Conservation (phyloP, 2,797 vertebrate species). For the Acridotheres tristis region DNA sequence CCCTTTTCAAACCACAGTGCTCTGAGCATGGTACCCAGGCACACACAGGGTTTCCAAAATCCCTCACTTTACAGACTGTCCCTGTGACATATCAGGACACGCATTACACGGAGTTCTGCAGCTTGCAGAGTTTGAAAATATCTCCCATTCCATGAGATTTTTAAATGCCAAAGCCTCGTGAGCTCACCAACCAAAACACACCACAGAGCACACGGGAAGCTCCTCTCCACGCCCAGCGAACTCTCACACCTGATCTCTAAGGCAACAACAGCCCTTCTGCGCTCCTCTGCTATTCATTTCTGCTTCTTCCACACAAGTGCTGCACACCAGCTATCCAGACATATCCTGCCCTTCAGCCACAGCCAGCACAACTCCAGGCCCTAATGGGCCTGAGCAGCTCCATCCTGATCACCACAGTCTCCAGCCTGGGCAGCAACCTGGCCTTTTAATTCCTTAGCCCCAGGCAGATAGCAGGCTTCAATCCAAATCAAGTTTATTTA, state of each 20-base stretch:
- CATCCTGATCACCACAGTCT: not conserved
- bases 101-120: rapidly evolving
- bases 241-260: not conserved
- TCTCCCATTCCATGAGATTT: not conserved
- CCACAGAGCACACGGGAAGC: not conserved
- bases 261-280: not conserved
- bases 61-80: not conserved
- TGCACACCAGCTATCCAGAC: not conserved
- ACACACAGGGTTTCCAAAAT: not conserved
- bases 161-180: not conserved
- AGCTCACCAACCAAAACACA: not conserved
- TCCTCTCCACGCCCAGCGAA: not conserved
- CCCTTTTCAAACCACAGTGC: not conserved
- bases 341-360: not conserved
- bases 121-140: not conserved
- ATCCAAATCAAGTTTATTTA: not conserved
- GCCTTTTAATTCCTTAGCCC: not conserved
- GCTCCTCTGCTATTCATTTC: not conserved
- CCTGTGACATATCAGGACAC: not conserved
- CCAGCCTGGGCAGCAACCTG: not conserved
- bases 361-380: not conserved
- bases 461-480: not conserved
- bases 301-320: not conserved
- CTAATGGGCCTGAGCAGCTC: not conserved
- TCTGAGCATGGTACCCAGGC: rapidly evolving